phyloP scores from a whole-genome alignment of 2,888 invertebrate species.

The Thymelicus sylvestris region DNA sequence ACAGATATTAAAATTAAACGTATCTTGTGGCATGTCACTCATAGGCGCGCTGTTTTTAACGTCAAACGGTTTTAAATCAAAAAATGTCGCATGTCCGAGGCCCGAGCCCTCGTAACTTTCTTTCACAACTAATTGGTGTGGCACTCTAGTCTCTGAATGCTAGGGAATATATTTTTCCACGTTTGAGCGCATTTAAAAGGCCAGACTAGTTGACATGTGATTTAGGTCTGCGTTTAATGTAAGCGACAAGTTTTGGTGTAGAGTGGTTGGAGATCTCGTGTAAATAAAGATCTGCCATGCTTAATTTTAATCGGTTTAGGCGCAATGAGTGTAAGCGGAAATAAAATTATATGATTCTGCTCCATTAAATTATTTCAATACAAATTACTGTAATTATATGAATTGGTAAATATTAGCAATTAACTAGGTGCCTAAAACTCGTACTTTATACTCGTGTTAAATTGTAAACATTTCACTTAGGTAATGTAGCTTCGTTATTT shows the following conservation, averaged over 20 bases:
- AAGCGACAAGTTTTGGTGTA: constrained; percentile 57
- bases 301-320: not conserved
- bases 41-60: constrained; percentile 46
- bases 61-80: constrained; percentile 51
- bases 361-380: no score
- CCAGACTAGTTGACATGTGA: constrained; percentile 55
- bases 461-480: no score
- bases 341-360: no score
- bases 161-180: constrained; percentile 58
- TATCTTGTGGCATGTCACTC: constrained; percentile 26
- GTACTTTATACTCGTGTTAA: no score
- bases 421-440: no score
- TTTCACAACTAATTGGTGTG: constrained; percentile 82
- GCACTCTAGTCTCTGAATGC: constrained; percentile 68
- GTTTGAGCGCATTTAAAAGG: constrained; percentile 63
- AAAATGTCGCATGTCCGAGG: constrained; percentile 70
- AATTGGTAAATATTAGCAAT: no score
- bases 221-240: constrained; percentile 57
- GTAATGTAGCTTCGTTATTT: no score
- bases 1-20: constrained; percentile 36
- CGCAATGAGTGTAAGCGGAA: no score
- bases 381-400: no score
- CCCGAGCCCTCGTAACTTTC: constrained; percentile 66
- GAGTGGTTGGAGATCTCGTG: constrained; percentile 38
- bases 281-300: constrained; percentile 38